Evolutionary conservation across 2,888 invertebrate genomes (phyloP).

Genomic region (Lypha dubia): DNA sequence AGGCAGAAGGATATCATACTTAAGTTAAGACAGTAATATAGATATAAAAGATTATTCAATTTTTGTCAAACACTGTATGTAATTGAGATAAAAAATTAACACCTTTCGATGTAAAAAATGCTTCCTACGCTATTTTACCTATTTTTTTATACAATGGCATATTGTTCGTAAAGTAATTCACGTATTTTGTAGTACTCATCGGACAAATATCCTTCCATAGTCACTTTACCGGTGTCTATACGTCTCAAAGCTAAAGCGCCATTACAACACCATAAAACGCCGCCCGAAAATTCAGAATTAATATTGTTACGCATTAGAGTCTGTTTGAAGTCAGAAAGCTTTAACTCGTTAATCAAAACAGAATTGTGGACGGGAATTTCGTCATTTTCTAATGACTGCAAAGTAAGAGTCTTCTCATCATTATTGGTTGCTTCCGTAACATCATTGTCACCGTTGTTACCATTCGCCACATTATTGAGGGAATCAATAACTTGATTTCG

Average conservation of each 20-base stretch:
- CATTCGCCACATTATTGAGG: conserved; percentile 78
- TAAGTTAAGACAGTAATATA: not conserved
- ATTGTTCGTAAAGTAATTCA: conserved; percentile 96
- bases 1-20: not conserved
- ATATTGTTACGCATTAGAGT: conserved; percentile 90
- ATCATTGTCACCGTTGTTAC: conserved; percentile 64
- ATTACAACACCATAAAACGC: conserved; percentile 96
- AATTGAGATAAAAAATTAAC: conserved; percentile 32
- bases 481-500: conserved; percentile 86
- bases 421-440: conserved; percentile 71
- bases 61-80: no score
- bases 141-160: conserved; percentile 92
- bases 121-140: no score
- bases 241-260: conserved; percentile 94
- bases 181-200: conserved; percentile 98
- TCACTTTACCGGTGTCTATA: conserved; percentile 95
- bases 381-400: conserved; percentile 86
- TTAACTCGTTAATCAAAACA: conserved; percentile 95
- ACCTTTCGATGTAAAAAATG: not conserved
- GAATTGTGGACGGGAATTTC: conserved; percentile 89
- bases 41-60: not conserved
- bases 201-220: conserved; percentile 96
- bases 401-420: conserved; percentile 86
- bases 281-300: conserved; percentile 93
- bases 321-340: conserved; percentile 95